Conservation (phyloP, 64 coral and sea anemone species). For the Montipora efflorescens region DNA sequence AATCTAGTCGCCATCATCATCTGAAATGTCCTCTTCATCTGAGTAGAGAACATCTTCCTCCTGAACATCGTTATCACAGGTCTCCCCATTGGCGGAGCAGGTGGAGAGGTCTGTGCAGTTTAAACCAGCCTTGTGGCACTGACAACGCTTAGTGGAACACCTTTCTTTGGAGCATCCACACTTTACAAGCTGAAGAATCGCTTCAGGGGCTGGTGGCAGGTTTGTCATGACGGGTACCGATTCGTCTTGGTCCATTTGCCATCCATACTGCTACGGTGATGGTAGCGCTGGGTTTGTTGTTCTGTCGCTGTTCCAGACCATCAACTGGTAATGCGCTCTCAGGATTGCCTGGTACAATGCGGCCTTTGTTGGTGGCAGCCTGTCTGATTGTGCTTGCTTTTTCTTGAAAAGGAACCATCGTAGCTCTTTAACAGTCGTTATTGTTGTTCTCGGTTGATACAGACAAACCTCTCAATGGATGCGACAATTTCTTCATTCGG, state of each 20-base stretch:
- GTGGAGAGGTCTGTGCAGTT: constrained; percentile 20
- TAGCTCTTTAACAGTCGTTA: too few relatives aligned
- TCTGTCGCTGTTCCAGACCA: background rate
- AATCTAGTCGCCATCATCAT: background rate
- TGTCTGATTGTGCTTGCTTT: too few relatives aligned
- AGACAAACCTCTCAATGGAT: background rate
- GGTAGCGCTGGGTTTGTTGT: background rate
- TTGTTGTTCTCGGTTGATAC: background rate
- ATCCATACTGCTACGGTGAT: constrained; percentile 8
- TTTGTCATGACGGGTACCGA: background rate
- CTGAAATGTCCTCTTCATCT: background rate
- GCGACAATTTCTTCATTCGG: background rate
- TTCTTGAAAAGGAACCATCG: too few relatives aligned
- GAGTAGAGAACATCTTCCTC: background rate
- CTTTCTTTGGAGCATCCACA: background rate
- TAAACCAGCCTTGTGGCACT: background rate
- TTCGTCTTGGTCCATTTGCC: constrained; percentile 12
- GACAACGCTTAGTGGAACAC: background rate
- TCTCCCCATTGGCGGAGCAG: background rate
- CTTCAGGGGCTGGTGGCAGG: too few relatives aligned
- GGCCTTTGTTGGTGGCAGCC: too few relatives aligned
- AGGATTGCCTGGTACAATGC: background rate
- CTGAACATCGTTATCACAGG: background rate
- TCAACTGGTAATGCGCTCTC: background rate
- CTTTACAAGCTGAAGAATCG: too few relatives aligned